These are phyloP conservation scores for Elgaria multicarinata DNA, from an alignment of 2,113 vertebrate genomes.

Conservation along the genomic window DNA sequence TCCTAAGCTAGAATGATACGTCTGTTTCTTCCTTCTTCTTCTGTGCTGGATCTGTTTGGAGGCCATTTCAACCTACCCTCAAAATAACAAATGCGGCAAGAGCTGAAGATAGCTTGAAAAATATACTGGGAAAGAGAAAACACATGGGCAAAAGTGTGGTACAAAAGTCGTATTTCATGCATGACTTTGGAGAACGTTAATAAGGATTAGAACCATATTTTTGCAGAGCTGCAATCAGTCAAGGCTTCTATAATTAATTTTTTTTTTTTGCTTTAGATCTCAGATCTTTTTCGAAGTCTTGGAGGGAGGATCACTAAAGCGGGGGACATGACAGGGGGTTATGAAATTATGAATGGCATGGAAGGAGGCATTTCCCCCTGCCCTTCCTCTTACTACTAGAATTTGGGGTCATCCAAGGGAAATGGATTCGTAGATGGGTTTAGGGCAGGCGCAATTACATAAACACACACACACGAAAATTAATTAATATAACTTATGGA, in stretches of 20 bases:
- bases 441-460: fast-evolving
- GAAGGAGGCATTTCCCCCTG: too few species aligned
- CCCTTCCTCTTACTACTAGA: not conserved
- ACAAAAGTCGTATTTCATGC: slow-evolving; percentile 89
- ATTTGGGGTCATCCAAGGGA: not conserved
- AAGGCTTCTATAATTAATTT: slow-evolving; percentile 80
- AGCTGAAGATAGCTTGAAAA: slow-evolving; percentile 84
- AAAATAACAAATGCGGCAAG: slow-evolving; percentile 87
- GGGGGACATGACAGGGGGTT: not conserved
- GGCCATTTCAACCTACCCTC: slow-evolving; percentile 79
- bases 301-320: fast-evolving
- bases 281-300: slow-evolving; percentile 42
- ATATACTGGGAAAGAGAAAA: slow-evolving; percentile 89
- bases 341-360: not conserved
- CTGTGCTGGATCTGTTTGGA: slow-evolving; percentile 65
- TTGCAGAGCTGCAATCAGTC: slow-evolving; percentile 82
- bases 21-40: slow-evolving; percentile 22
- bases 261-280: slow-evolving; percentile 77
- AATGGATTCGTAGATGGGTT: not conserved
- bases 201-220: slow-evolving; percentile 92
- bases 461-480: not conserved
- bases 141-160: slow-evolving; percentile 84
- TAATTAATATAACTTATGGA: not conserved
- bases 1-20: slow-evolving; percentile 71
- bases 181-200: slow-evolving; percentile 91